These are phyloP conservation scores for Pheosia tremula DNA, from an alignment of 2,888 invertebrate genomes.

Conservation along the genomic window DNA sequence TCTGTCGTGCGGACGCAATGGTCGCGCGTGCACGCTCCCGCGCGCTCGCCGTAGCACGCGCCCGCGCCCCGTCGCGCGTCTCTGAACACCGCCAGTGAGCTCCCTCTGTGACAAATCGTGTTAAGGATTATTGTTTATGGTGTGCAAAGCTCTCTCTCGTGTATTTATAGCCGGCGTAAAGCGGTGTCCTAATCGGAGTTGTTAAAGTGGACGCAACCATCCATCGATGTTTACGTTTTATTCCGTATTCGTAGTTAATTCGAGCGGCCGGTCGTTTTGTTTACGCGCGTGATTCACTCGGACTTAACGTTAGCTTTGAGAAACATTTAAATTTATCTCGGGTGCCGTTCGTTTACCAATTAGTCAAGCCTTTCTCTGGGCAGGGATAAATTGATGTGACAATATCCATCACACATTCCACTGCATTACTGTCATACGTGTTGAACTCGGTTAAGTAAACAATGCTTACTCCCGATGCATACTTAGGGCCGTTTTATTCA, in stretches of 20 bases:
- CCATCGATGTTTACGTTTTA: slow-evolving; percentile 69
- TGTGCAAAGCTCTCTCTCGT: slow-evolving; percentile 59
- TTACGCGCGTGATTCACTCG: slow-evolving; percentile 72
- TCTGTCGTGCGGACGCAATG: slow-evolving; percentile 77
- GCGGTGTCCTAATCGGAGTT: slow-evolving; percentile 56
- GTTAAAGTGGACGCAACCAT: slow-evolving; percentile 63
- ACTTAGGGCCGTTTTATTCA: slow-evolving; percentile 27
- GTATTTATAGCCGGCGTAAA: slow-evolving; percentile 63
- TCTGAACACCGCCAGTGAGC: slow-evolving; percentile 41
- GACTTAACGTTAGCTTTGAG: slow-evolving; percentile 58
- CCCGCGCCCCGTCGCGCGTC: slow-evolving; percentile 43
- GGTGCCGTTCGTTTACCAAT: slow-evolving; percentile 33
- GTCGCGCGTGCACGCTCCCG: slow-evolving; percentile 73
- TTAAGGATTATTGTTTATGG: slow-evolving; percentile 69
- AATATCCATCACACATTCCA: slow-evolving; percentile 17
- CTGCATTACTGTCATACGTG: slow-evolving; percentile 19
- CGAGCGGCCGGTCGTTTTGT: slow-evolving; percentile 65
- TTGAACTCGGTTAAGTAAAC: slow-evolving; percentile 26
- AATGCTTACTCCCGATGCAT: slow-evolving; percentile 28
- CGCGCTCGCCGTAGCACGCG: slow-evolving; percentile 58
- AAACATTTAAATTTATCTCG: slow-evolving; percentile 45
- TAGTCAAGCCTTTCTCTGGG: slow-evolving; percentile 25
- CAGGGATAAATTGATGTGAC: slow-evolving; percentile 23
- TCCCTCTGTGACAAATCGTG: slow-evolving; percentile 67
- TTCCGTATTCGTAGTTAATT: slow-evolving; percentile 65